These are phyloP conservation scores for Ophraella communa DNA, from an alignment of 2,888 invertebrate species.

Conservation along the genomic window DNA sequence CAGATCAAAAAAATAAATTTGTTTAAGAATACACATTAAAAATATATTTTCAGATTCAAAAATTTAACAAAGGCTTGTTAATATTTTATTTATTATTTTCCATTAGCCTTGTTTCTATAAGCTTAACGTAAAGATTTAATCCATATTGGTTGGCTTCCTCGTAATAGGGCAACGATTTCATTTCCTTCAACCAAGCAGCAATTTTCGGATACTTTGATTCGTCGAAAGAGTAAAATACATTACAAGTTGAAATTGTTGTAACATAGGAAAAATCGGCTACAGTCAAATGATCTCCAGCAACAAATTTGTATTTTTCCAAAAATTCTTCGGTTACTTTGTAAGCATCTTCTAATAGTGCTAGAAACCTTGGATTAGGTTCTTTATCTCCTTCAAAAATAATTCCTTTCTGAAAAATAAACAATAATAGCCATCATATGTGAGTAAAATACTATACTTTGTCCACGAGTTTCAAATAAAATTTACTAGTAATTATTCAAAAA, in stretches of 20 bases:
- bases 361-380: background rate
- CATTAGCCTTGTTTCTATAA: background rate
- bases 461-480: too few species aligned
- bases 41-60: too few species aligned
- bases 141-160: conserved; percentile 27
- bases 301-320: conserved; percentile 49
- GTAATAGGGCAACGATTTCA: conserved; percentile 52
- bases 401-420: background rate
- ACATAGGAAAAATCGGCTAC: conserved; percentile 43
- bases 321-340: conserved; percentile 53
- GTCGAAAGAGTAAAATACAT: conserved; percentile 32
- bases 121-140: background rate
- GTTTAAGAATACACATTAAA: too few species aligned
- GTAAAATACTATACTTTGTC: too few species aligned
- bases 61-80: background rate
- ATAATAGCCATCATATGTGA: too few species aligned
- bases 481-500: too few species aligned
- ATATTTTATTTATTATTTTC: background rate
- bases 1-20: too few species aligned
- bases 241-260: conserved; percentile 35
- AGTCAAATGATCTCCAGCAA: too few species aligned
- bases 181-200: conserved; percentile 52
- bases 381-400: background rate
- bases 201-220: conserved; percentile 41
- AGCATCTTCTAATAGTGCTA: background rate